Conservation (phyloP, 2,797 vertebrate genomes). For the Pangasius djambal region DNA sequence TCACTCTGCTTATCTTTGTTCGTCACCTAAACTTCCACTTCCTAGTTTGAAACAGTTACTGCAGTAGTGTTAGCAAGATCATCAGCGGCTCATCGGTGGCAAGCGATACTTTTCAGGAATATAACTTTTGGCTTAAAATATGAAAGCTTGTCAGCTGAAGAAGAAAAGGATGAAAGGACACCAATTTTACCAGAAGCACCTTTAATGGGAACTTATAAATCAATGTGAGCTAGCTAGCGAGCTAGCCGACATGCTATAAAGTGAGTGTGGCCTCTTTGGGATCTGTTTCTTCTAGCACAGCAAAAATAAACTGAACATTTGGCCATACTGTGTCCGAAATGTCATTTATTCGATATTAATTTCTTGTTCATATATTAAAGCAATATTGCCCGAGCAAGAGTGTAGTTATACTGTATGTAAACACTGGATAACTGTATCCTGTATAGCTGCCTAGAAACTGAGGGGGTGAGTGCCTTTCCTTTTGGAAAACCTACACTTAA, state of each 20-base stretch:
- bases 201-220: not conserved
- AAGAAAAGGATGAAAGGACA: not conserved
- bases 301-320: not conserved
- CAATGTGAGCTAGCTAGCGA: not conserved
- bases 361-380: not conserved
- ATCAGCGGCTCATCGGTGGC: not conserved
- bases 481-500: not conserved
- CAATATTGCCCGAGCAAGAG: not conserved
- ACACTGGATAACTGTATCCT: not conserved
- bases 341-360: not conserved
- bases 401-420: not conserved
- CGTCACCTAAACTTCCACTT: not conserved
- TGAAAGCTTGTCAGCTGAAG: not conserved
- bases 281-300: not conserved
- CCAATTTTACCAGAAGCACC: not conserved
- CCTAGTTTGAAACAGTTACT: not conserved
- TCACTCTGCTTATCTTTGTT: not conserved
- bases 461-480: not conserved
- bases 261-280: not conserved
- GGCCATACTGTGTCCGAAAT: not conserved
- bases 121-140: not conserved
- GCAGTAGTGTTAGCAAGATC: not conserved
- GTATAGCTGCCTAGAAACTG: not conserved
- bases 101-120: not conserved
- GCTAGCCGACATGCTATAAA: not conserved